Base-by-base conservation (phyloP, 1,140 invertebrate species). In the Papilio glaucus region DNA sequence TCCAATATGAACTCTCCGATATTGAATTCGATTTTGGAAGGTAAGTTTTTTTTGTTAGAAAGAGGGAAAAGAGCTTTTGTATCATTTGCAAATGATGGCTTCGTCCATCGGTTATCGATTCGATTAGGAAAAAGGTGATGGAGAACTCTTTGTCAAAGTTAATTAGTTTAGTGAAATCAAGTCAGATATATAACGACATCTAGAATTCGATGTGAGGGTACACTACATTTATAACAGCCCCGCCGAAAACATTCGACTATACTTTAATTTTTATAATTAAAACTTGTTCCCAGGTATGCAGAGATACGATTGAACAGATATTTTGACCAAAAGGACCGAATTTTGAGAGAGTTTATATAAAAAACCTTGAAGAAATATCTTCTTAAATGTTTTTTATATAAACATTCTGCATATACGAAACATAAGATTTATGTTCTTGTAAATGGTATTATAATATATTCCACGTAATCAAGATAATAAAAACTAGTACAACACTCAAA, bases 21-120 rank as follows among this genome's bases (percentile, higher is more conserved):
- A 98, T 99, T 83, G 96, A 99, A 85, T 99, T 99, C 91, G 98
- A 99, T 93, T 99, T 98, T 94, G 94, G 98, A 71, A 94, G 94
- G 97, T 99, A 95, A 94, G 95, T 95, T 76, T 49, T 72, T 37
- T 33, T 33, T 33, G 29, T 33, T 33, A 33, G 2, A 33, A 33
- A 33, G 2, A 33, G 29, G 29, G 2, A 33, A 6, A 3, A 2
- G 6, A 33, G 29, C n/a, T n/a, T n/a, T n/a, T n/a, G n/a, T n/a
- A n/a, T n/a, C n/a, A n/a, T n/a, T n/a, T n/a, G n/a, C n/a, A n/a
- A n/a, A n/a, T n/a, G n/a, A n/a, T n/a, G n/a, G n/a, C n/a, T n/a
- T n/a, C n/a, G n/a, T n/a, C n/a, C n/a, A n/a, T n/a, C n/a, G n/a
- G n/a, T n/a, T n/a, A n/a, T n/a, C n/a, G n/a, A n/a, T n/a, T n/a